A percentile compares a stretch with the other conserved stretches of the same genome.
These are phyloP conservation scores for Rhyacichthys aspro DNA, from an alignment of 2,797 vertebrate genomes.

Conservation along the genomic window DNA sequence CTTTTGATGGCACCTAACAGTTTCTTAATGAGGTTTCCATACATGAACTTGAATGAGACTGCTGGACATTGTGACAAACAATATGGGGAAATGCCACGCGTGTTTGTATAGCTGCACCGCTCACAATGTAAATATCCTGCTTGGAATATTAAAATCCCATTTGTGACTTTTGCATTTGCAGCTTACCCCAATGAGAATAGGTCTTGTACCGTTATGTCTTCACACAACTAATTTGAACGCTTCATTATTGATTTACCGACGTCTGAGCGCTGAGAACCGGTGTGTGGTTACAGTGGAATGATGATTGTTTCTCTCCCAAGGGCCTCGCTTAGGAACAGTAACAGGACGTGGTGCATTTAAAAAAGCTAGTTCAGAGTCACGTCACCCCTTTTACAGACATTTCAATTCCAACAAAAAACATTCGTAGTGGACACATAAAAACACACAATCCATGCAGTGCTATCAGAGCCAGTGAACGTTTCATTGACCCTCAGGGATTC, in stretches of 20 bases:
- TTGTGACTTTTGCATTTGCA: conserved; percentile 6
- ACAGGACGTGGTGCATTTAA: conserved; percentile 44
- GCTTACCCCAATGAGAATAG: conserved; percentile 14
- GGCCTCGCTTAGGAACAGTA: conserved; percentile 18
- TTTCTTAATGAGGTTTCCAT: conserved; percentile 23
- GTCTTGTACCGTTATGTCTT: conserved; percentile 4
- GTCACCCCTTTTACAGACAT: conserved; percentile 34
- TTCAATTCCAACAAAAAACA: conserved; percentile 25
- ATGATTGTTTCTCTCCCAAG: conserved; percentile 13
- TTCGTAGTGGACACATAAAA: conserved; percentile 41
- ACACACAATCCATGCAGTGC: conserved; percentile 68
- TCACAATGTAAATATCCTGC: conserved; percentile 39
- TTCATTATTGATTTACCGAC: conserved; percentile 8
- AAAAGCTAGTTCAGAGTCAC: conserved; percentile 23
- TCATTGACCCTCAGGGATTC: conserved; percentile 29
- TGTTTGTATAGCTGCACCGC: conserved; percentile 38
- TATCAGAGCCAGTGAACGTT: conserved; percentile 36
- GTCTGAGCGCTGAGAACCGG: conserved; percentile 1
- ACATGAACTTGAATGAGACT: conserved; percentile 23
- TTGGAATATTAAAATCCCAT: conserved; percentile 39
- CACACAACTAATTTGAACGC: conserved; percentile 11
- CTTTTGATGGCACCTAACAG: conserved; percentile 31
- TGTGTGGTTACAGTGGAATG: conserved; percentile 15
- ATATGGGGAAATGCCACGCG: conserved; percentile 56
- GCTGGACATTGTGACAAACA: conserved; percentile 39